A percentile compares a stretch with the other conserved stretches of the same genome.
phyloP scores from a whole-genome alignment of 2,113 vertebrate genomes.

The Leuciscus idus region DNA sequence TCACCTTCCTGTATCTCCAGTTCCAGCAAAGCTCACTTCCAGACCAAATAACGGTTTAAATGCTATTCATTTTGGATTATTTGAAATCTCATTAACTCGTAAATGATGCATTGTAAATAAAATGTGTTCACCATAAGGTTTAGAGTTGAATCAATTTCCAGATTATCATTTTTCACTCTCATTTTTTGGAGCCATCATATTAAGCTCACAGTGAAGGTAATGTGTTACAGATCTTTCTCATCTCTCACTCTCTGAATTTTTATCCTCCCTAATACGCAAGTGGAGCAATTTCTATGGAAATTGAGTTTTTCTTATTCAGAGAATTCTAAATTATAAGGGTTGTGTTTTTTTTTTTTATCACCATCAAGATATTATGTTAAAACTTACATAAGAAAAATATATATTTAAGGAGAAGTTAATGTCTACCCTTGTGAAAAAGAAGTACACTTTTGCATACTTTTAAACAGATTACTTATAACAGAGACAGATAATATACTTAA shows the following conservation, averaged over 20 bases:
- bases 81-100: conserved; percentile 74
- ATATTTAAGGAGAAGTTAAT: neutral
- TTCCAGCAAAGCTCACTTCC: conserved; percentile 51
- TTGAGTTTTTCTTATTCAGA: neutral
- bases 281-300: conserved; percentile 18
- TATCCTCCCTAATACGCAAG: neutral
- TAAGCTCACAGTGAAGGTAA: conserved; percentile 58
- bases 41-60: conserved; percentile 73
- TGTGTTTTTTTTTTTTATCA: neutral
- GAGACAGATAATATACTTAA: no score
- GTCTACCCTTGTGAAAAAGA: neutral
- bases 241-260: conserved; percentile 10
- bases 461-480: no score
- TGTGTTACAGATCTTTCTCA: conserved; percentile 65
- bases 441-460: no score
- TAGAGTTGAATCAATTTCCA: conserved; percentile 69
- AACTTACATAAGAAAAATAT: no score
- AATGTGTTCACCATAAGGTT: conserved; percentile 67
- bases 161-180: conserved; percentile 64
- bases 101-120: conserved; percentile 73
- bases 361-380: neutral
- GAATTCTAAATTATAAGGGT: neutral
- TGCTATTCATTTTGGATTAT: conserved; percentile 70
- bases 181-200: conserved; percentile 30
- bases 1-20: conserved; percentile 51